These are phyloP conservation scores for Psylliodes chrysocephalus DNA, from an alignment of 2,888 invertebrate genomes.

Conservation along the genomic window DNA sequence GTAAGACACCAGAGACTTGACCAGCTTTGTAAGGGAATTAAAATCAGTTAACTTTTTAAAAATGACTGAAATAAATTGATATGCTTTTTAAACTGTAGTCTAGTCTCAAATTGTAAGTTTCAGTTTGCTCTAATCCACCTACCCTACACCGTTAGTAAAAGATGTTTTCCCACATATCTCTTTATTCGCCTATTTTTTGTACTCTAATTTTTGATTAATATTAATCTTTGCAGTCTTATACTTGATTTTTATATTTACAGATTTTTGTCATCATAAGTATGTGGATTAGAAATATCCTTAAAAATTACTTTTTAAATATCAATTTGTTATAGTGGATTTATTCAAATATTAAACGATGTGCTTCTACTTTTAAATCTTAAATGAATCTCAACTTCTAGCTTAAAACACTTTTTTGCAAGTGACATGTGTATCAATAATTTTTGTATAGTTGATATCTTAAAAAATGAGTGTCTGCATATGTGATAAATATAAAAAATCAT, in stretches of 20 bases:
- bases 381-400: slow-evolving; percentile 16
- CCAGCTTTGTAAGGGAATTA: not conserved
- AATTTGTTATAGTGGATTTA: not conserved
- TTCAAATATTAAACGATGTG: not conserved
- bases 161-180: no score
- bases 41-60: not conserved
- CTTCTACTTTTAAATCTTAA: slow-evolving; percentile 6
- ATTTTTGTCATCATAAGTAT: not conserved
- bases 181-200: no score
- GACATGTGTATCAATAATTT: slow-evolving; percentile 21
- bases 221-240: no score
- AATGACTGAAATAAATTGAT: not conserved
- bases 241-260: no score
- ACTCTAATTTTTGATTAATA: no score
- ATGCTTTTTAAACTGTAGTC: not conserved
- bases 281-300: not conserved
- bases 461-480: slow-evolving; percentile 41
- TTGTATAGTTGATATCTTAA: slow-evolving; percentile 20
- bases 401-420: slow-evolving; percentile 13
- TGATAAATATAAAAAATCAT: slow-evolving; percentile 43
- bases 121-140: not conserved
- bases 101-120: not conserved
- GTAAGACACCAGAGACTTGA: slow-evolving; percentile 1
- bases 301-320: not conserved
- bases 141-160: no score